Base-by-base conservation (phyloP, 2,113 vertebrate species). In the Trogon surrucura region DNA sequence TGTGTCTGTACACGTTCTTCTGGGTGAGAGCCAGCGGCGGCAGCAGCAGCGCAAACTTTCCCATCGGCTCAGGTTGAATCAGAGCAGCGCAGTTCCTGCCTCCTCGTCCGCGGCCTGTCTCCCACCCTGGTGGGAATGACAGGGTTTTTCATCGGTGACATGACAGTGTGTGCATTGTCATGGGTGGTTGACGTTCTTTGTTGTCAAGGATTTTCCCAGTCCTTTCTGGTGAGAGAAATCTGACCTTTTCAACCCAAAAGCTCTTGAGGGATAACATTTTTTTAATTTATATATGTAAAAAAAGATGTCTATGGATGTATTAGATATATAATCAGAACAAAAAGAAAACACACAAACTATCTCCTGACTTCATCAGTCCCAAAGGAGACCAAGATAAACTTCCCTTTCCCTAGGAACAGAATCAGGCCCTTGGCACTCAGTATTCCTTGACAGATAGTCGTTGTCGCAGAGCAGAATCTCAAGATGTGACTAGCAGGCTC, bases 1-100 rank as follows among this genome's bases (percentile, higher is more conserved):
- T 85, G 56, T 72, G 93, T n/a, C 86, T 36, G 69, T 61, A 50
- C 66, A 57, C 4, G 90, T 44, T 72, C 65, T n/a, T 23, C 90
- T 96, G 92, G 74, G 74, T 51, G 62, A 26, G 36, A 58, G 79
- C 93, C 93, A 90, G 88, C 79, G 36, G 88, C 79, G 36, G 81
- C 60, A 87, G 85, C 81, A 79, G 85, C 82, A 58, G 57, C 1
- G 19, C 44, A 21, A 5, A 25, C 60, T 48, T 83, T 69, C 54
- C 38, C 26, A 1, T 15, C 27, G 34, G 54, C 32, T 62, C 14
- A 15, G 6, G n/a, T 57, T 16, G 80, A 60, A 25, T 29, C 6
- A 6, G 50, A 65, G 77, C 58, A 27, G 72, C 34, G 9, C 34
- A 2, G 70, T 30, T 48, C 57, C 47, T 29, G 70, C 51, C 36